A percentile compares a stretch with the other conserved stretches of the same genome.
phyloP scores from a whole-genome alignment of 2,797 vertebrate genomes.

The Tamandua tetradactyla region DNA sequence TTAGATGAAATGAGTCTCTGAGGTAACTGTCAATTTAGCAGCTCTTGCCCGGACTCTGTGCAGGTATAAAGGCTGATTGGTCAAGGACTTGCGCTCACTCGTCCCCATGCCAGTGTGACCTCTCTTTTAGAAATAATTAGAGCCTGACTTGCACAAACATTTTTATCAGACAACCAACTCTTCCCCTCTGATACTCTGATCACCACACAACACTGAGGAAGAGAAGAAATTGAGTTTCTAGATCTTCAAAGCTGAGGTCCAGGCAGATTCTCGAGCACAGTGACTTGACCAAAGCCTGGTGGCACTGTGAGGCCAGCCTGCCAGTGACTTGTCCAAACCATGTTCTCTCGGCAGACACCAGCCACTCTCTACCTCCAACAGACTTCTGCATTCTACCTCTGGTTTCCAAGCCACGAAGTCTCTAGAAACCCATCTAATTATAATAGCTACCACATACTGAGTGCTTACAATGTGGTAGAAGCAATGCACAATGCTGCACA shows the following conservation, averaged over 20 bases:
- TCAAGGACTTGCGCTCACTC: not conserved
- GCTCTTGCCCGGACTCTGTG: not conserved
- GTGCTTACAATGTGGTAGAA: not conserved
- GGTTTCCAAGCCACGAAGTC: not conserved
- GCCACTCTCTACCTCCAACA: not conserved
- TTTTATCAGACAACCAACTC: not conserved
- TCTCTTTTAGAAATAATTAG: constrained; percentile 48
- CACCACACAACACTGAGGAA: not conserved
- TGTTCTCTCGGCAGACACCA: not conserved
- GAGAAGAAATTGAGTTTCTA: not conserved
- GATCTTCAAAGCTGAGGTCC: not conserved
- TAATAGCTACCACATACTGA: not conserved
- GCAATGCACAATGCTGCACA: rapidly evolving
- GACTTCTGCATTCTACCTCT: not conserved
- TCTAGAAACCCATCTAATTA: not conserved
- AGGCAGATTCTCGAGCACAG: not conserved
- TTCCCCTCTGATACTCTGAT: not conserved
- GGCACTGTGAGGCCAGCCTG: not conserved
- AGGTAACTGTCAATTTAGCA: not conserved
- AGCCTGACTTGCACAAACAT: not conserved
- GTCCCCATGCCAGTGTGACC: not conserved
- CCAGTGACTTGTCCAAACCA: not conserved
- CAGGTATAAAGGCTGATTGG: not conserved
- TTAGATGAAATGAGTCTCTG: not conserved
- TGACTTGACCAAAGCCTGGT: not conserved